Evolutionary conservation across 1,140 invertebrate species (phyloP), one percentile per base, ranked within the genome.

Genomic region (Belonocnema kinseyi): DNA sequence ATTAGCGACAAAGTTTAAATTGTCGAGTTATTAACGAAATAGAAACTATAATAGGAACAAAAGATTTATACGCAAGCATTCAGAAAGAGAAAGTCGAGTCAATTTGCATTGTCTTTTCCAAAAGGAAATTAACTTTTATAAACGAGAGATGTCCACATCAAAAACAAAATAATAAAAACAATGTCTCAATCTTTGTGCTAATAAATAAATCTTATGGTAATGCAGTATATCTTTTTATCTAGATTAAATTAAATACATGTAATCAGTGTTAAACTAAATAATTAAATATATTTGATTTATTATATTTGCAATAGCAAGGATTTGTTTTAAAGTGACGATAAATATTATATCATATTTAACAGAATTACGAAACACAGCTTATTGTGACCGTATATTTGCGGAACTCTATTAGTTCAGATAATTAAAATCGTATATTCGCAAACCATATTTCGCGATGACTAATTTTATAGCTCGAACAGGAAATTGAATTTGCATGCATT

Each of bases 401-500:
- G 26, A 40, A 50, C 17, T 52, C 72, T 73, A 75, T 77, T 80
- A 76, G 73, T 70, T 75, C 50, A 46, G 50, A 83, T 79, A 78
- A 82, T 82, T 80, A 83, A 80, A 80, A 80, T 72, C 72, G 77
- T 54, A 53, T 51, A 52, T 13, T 19, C 54, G 16, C 52, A 71
- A 50, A 73, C 50, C 74, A 77, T 79, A 83, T 79, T 80, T 58
- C 66, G 16, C 19, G 53, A 50, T 83, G 75, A 80, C 80, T 83
- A 80, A 83, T 83, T 80, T 77, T 77, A 75, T 77, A 79, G 78
- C 33, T 72, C 70, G 54, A 70, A 72, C 74, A 72, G 21, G 54
- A n/a, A 71, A 76, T 74, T 74, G 40, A 76, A 79, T 75, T 79
- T 66, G 66, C 74, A 61, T 50, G 46, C 50, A 40, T 21, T 4